A percentile compares a stretch with the other conserved stretches of the same genome.
Conservation (phyloP, 2,888 invertebrate species). For the Drosophila histrio region DNA sequence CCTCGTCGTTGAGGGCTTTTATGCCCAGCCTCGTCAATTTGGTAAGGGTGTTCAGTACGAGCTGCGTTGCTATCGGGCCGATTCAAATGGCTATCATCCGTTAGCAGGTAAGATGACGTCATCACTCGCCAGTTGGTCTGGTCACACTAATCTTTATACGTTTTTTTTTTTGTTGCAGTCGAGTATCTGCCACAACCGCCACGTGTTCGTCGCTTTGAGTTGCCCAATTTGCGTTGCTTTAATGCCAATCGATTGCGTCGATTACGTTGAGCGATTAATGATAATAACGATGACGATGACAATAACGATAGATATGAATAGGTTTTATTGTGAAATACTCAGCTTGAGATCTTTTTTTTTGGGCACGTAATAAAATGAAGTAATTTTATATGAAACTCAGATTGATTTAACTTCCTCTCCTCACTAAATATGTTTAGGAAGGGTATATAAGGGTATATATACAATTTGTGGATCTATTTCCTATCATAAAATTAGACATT, state of each 20-base stretch:
- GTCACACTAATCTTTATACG: neutral
- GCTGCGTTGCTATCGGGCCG: slow-evolving; percentile 72
- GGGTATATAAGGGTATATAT: too few species aligned
- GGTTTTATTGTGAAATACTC: neutral
- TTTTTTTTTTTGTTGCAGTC: slow-evolving; percentile 43
- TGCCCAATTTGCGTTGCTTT: slow-evolving; percentile 54
- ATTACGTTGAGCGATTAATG: neutral
- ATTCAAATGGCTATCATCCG: slow-evolving; percentile 59
- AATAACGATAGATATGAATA: slow-evolving; percentile 1
- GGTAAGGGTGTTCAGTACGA: slow-evolving; percentile 49
- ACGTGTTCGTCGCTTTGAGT: slow-evolving; percentile 54
- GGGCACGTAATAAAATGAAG: slow-evolving; percentile 44
- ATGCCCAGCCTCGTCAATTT: slow-evolving; percentile 59
- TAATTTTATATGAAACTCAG: neutral
- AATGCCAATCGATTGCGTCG: slow-evolving; percentile 35
- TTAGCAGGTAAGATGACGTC: slow-evolving; percentile 45
- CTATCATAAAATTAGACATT: too few species aligned
- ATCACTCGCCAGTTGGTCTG: neutral
- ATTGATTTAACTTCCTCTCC: neutral
- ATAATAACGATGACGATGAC: neutral
- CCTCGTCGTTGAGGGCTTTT: slow-evolving; percentile 70
- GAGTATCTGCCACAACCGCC: slow-evolving; percentile 63
- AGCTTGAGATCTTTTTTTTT: slow-evolving; percentile 31
- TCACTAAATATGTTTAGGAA: neutral
- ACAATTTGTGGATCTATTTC: too few species aligned